Evolutionary conservation across 2,113 vertebrate genomes (phyloP).

Genomic region (Tympanuchus pallidicinctus): DNA sequence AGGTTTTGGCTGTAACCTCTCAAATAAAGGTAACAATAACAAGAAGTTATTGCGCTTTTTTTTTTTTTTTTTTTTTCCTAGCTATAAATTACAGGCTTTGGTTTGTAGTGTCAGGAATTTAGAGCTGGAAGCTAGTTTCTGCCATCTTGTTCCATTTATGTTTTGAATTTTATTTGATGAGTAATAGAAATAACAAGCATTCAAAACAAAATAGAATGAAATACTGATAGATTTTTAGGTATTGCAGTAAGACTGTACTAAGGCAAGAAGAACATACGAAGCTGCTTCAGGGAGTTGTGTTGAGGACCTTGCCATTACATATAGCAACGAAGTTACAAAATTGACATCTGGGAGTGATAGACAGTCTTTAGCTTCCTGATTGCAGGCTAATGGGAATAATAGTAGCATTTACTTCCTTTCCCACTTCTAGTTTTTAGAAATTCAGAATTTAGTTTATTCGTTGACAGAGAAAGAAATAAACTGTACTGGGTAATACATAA

Average conservation of each 20-base stretch:
- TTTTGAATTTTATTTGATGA: constrained; percentile 40
- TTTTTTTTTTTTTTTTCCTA: constrained; percentile 33
- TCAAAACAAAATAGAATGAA: background rate
- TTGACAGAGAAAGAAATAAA: background rate
- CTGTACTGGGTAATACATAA: background rate
- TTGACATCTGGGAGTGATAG: background rate
- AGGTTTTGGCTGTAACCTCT: constrained; percentile 74
- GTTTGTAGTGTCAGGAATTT: constrained; percentile 52
- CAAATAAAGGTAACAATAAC: constrained; percentile 70
- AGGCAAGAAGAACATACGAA: background rate
- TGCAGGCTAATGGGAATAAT: background rate
- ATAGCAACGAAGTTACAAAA: background rate
- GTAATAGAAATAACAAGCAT: constrained; percentile 7
- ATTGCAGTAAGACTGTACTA: background rate
- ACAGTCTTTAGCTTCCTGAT: background rate
- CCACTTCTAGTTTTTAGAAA: background rate
- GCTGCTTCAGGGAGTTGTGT: background rate
- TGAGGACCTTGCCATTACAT: background rate
- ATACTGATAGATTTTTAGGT: background rate
- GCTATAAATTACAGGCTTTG: constrained; percentile 62
- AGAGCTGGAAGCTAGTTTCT: constrained; percentile 64
- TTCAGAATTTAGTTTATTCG: background rate
- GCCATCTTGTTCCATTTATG: constrained; percentile 39
- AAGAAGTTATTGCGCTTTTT: constrained; percentile 54
- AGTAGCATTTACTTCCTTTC: background rate